A percentile compares a stretch with the other conserved stretches of the same genome.
Conservation (phyloP, 2,888 invertebrate species). For the Andrena bicolor region DNA sequence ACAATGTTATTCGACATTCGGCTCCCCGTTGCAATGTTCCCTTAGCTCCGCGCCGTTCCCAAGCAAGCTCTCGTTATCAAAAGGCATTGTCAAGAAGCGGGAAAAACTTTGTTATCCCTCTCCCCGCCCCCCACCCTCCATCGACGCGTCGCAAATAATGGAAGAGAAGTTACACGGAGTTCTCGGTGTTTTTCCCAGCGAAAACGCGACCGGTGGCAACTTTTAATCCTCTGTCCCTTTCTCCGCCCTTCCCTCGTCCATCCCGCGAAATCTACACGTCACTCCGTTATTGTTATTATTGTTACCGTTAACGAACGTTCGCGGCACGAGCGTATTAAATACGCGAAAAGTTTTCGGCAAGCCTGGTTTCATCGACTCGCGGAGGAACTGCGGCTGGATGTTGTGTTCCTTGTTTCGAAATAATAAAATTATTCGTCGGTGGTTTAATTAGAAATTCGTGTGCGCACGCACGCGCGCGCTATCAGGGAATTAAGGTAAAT, state of each 20-base stretch:
- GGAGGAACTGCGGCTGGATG: constrained; percentile 10
- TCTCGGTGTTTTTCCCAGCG: constrained; percentile 1
- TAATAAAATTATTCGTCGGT: constrained; percentile 49
- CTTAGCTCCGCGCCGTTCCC: neutral
- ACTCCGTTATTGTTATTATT: constrained; percentile 48
- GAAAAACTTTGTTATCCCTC: constrained; percentile 38
- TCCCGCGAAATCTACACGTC: constrained; percentile 44
- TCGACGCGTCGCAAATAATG: constrained; percentile 38
- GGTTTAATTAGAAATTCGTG: constrained; percentile 45
- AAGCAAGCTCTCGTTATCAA: constrained; percentile 26
- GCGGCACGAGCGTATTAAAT: neutral
- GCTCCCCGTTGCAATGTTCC: neutral
- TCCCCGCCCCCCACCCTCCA: neutral
- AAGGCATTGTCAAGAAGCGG: constrained; percentile 17
- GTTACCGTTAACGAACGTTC: constrained; percentile 25
- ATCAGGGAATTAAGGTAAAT: constrained; percentile 45
- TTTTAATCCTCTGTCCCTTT: constrained; percentile 11
- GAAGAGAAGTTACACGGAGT: constrained; percentile 15
- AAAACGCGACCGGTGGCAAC: constrained; percentile 1
- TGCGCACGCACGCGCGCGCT: neutral
- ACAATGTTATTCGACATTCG: neutral
- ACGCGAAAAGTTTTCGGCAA: neutral
- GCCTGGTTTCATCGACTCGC: constrained; percentile 41
- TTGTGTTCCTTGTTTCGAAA: constrained; percentile 38
- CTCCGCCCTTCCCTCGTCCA: constrained; percentile 1